A percentile compares a stretch with the other conserved stretches of the same genome.
phyloP scores from a whole-genome alignment of 2,113 vertebrate species.

The Suricata suricatta region DNA sequence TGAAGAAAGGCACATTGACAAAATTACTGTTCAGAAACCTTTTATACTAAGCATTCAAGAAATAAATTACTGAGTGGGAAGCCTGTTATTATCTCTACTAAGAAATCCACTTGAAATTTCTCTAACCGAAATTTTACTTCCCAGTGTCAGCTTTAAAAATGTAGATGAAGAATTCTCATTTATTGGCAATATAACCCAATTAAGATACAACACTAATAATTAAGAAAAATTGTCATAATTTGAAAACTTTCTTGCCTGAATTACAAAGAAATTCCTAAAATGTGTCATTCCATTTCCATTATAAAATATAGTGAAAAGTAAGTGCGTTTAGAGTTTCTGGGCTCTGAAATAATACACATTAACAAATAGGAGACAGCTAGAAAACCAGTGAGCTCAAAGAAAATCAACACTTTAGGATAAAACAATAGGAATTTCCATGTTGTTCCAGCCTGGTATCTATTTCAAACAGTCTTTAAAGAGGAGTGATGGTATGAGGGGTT shows the following conservation, averaged over 20 bases:
- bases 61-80: constrained; percentile 73
- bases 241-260: constrained; percentile 39
- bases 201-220: constrained; percentile 65
- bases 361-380: not conserved
- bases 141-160: constrained; percentile 51
- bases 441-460: not conserved
- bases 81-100: constrained; percentile 71
- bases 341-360: constrained; percentile 10
- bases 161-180: constrained; percentile 58
- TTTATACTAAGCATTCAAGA: constrained; percentile 67
- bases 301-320: not conserved
- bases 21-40: constrained; percentile 54
- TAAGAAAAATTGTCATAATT: constrained; percentile 52
- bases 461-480: not conserved
- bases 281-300: constrained; percentile 5
- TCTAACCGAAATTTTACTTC: constrained; percentile 57
- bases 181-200: constrained; percentile 54
- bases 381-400: not conserved
- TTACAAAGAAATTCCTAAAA: constrained; percentile 49
- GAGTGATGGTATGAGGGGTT: not conserved
- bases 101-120: constrained; percentile 72
- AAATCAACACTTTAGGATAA: not conserved
- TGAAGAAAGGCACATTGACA: constrained; percentile 43
- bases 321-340: constrained; percentile 6
- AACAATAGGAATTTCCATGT: not conserved